phyloP scores from a whole-genome alignment of 2,888 invertebrate species.

The Teleiodes luculella region DNA sequence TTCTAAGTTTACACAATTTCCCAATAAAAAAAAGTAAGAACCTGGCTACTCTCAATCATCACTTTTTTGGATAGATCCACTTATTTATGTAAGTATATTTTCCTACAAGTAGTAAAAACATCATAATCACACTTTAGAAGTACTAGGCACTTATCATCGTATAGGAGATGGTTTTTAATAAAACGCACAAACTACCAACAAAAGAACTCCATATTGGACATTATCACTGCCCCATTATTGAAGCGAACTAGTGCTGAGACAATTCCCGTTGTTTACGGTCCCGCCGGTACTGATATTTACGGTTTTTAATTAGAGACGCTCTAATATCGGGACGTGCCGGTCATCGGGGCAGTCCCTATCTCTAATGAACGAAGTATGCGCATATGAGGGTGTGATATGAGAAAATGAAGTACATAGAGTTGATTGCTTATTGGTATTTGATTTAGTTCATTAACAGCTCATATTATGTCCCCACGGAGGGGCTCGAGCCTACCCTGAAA shows the following conservation, averaged over 20 bases:
- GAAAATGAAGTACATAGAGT: slow-evolving; percentile 3
- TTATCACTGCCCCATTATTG: slow-evolving; percentile 10
- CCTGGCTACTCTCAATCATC: too few relatives aligned
- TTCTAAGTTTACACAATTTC: too few relatives aligned
- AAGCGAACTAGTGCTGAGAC: slow-evolving; percentile 27
- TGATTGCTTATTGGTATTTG: too few relatives aligned
- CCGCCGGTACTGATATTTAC: slow-evolving; percentile 41
- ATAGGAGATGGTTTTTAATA: not conserved
- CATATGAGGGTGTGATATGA: slow-evolving; percentile 21
- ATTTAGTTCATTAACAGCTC: too few relatives aligned
- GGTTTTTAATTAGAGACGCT: slow-evolving; percentile 52
- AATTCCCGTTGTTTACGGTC: slow-evolving; percentile 25
- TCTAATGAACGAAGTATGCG: slow-evolving; percentile 23
- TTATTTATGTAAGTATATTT: too few relatives aligned
- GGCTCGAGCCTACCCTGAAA: too few relatives aligned
- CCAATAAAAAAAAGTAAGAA: too few relatives aligned
- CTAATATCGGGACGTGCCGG: slow-evolving; percentile 33
- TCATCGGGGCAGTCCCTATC: slow-evolving; percentile 18
- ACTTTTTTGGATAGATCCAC: too few relatives aligned
- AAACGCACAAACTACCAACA: not conserved
- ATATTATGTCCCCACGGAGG: too few relatives aligned
- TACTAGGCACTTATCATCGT: too few relatives aligned
- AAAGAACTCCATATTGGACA: slow-evolving; percentile 4
- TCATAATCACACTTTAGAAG: too few relatives aligned
- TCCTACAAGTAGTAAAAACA: too few relatives aligned